A percentile compares a stretch with the other conserved stretches of the same genome.
These are phyloP conservation scores for Puffinus mauretanicus DNA, from an alignment of 2,113 vertebrate genomes.

Conservation along the genomic window DNA sequence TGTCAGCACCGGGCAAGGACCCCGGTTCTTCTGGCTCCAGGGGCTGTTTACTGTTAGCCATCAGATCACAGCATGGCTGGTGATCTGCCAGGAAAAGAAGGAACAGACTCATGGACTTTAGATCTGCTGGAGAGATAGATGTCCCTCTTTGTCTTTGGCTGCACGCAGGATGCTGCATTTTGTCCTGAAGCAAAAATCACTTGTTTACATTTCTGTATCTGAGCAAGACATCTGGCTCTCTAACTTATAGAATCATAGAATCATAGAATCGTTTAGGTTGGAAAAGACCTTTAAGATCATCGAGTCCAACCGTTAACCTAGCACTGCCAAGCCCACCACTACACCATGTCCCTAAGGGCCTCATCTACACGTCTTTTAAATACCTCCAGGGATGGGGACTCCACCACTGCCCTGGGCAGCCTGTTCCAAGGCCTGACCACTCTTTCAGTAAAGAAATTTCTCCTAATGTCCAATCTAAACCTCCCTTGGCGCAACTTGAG, in stretches of 20 bases:
- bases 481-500: too few species aligned
- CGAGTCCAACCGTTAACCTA: too few species aligned
- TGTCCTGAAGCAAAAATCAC: neutral
- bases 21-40: neutral
- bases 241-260: neutral
- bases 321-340: too few species aligned
- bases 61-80: neutral
- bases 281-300: too few species aligned
- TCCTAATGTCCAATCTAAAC: too few species aligned
- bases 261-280: too few species aligned
- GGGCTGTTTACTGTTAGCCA: neutral
- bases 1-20: neutral
- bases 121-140: neutral
- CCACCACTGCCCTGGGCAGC: too few species aligned
- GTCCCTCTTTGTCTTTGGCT: neutral
- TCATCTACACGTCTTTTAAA: too few species aligned
- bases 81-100: neutral
- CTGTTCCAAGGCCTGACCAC: too few species aligned
- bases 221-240: neutral
- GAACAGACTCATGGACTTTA: neutral
- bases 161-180: rapidly evolving
- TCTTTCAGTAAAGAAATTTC: too few species aligned
- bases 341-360: too few species aligned
- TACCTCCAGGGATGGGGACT: too few species aligned
- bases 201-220: neutral